Percentiles rank a stretch among this genome's conserved stretches.
Evolutionary conservation across 92 coral and sea anemone genomes (phyloP).

Genomic region (Virgularia gustaviana): DNA sequence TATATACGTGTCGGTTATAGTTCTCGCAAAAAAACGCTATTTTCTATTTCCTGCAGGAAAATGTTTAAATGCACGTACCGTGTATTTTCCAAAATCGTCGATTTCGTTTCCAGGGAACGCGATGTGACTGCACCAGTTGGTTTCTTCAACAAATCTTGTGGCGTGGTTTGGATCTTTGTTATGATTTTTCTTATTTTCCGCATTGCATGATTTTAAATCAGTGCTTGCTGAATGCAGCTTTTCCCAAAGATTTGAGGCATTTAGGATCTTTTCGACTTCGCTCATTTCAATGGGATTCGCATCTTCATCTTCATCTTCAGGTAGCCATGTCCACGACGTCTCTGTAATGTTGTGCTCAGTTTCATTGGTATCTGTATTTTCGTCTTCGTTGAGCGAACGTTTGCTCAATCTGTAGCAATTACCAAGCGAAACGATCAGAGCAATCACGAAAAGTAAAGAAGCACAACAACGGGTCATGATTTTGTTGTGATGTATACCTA

Average conservation of each 20-base stretch:
- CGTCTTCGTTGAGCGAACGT: too few species aligned
- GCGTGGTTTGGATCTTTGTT: too few species aligned
- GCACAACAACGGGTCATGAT: not conserved
- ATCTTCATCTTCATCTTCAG: not conserved
- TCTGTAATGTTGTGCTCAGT: not conserved
- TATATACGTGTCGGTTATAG: too few species aligned
- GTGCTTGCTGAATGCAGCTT: not conserved
- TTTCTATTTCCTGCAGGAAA: too few species aligned
- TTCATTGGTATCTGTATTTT: too few species aligned
- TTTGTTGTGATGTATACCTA: too few species aligned
- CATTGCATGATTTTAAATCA: too few species aligned
- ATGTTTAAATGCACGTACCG: not conserved
- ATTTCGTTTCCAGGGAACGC: not conserved
- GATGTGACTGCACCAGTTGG: not conserved
- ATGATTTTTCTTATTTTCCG: too few species aligned
- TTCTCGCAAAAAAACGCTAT: too few species aligned
- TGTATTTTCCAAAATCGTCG: not conserved
- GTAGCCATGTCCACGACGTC: not conserved
- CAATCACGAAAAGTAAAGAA: not conserved
- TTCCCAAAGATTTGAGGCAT: not conserved
- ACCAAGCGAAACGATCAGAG: not conserved
- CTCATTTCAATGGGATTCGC: too few species aligned
- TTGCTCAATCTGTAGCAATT: not conserved
- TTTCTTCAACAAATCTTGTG: not conserved
- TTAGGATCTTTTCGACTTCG: not conserved